Evolutionary conservation across 2,888 invertebrate species (phyloP).

Genomic region (Meliscaeva auricollis): DNA sequence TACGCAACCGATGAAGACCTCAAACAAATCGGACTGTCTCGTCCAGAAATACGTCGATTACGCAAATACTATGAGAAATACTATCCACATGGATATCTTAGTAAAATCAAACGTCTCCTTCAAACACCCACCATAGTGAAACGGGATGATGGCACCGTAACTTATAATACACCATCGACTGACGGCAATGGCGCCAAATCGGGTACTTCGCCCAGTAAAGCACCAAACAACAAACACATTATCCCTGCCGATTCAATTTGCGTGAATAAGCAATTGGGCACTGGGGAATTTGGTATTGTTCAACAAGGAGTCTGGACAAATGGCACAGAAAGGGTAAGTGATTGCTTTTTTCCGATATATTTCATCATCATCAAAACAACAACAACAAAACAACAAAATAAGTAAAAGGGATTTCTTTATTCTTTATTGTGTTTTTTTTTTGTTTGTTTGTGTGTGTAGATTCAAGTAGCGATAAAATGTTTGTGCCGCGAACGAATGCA

Average conservation of each 20-base stretch:
- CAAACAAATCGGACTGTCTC: slow-evolving; percentile 95
- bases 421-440: slow-evolving; percentile 30
- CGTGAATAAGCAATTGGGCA: slow-evolving; percentile 97
- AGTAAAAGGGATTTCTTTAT: slow-evolving; percentile 26
- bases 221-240: slow-evolving; percentile 91
- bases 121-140: slow-evolving; percentile 84
- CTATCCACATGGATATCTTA: slow-evolving; percentile 96
- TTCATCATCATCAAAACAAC: slow-evolving; percentile 25
- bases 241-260: slow-evolving; percentile 95
- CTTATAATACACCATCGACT: slow-evolving; percentile 62
- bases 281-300: slow-evolving; percentile 99
- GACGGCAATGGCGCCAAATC: slow-evolving; percentile 66
- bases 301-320: slow-evolving; percentile 99
- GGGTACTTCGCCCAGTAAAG: slow-evolving; percentile 84
- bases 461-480: slow-evolving; percentile 98
- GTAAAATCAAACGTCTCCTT: slow-evolving; percentile 94
- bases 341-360: slow-evolving; percentile 28
- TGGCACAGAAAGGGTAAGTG: slow-evolving; percentile 93
- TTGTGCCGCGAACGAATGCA: slow-evolving; percentile 97
- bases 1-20: slow-evolving; percentile 97
- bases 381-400: slow-evolving; percentile 9
- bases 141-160: slow-evolving; percentile 80
- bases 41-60: slow-evolving; percentile 96
- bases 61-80: slow-evolving; percentile 97
- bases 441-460: slow-evolving; percentile 84